phyloP scores from a whole-genome alignment of 2,113 vertebrate genomes.

The Nycticorax nycticorax region DNA sequence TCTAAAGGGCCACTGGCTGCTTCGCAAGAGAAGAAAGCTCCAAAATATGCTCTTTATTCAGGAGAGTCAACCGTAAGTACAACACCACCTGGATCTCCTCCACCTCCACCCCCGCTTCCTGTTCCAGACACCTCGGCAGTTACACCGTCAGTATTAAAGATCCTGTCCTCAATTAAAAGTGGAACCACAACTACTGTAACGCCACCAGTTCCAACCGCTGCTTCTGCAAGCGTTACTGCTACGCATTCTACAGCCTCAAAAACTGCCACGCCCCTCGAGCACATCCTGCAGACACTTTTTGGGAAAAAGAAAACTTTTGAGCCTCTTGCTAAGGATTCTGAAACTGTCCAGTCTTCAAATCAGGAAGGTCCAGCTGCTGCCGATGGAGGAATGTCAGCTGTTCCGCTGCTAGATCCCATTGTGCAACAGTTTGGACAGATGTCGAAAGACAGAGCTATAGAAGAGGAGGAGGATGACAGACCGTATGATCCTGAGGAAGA shows the following conservation, averaged over 20 bases:
- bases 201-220: not conserved
- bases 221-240: constrained; percentile 34
- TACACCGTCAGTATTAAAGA: constrained; percentile 67
- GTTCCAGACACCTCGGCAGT: constrained; percentile 66
- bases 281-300: constrained; percentile 90
- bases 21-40: constrained; percentile 77
- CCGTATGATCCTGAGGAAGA: constrained; percentile 96
- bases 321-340: constrained; percentile 69
- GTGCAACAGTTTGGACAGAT: constrained; percentile 92
- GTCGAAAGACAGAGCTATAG: constrained; percentile 80
- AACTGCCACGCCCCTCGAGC: constrained; percentile 82
- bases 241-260: constrained; percentile 45
- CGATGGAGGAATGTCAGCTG: constrained; percentile 60
- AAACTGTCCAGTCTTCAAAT: not conserved
- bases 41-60: constrained; percentile 75
- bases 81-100: constrained; percentile 81
- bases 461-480: constrained; percentile 87
- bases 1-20: constrained; percentile 68
- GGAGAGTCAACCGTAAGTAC: constrained; percentile 68
- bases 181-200: not conserved
- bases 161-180: constrained; percentile 67
- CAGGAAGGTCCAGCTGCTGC: constrained; percentile 46
- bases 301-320: constrained; percentile 80
- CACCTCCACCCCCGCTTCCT: constrained; percentile 74
- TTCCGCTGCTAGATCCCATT: constrained; percentile 87